Evolutionary conservation across 1,140 invertebrate genomes (phyloP).

Genomic region (Papilio glaucus): DNA sequence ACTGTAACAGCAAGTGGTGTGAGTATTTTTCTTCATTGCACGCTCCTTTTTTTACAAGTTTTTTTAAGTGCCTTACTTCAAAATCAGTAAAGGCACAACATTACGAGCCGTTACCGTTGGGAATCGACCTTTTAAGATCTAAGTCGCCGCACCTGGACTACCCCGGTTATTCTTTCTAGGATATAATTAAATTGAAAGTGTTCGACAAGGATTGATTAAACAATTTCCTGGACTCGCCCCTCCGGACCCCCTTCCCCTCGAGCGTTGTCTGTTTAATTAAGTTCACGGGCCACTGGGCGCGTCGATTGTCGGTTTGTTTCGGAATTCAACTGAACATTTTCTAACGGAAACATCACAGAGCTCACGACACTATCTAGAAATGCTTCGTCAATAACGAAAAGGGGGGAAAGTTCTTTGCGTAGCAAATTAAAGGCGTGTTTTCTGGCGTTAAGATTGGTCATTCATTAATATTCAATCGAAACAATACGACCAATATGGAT

Average conservation of each 20-base stretch:
- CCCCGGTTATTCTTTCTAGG: background rate
- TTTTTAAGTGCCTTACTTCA: no score
- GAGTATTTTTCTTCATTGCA: no score
- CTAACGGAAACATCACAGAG: background rate
- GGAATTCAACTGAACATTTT: conserved; percentile 1
- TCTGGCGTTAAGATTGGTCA: background rate
- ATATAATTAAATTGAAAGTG: conserved; percentile 8
- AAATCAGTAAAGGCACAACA: no score
- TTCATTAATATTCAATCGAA: no score
- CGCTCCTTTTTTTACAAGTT: no score
- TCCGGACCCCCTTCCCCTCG: background rate
- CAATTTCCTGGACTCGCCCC: conserved; percentile 7
- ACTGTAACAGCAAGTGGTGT: no score
- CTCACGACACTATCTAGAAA: background rate
- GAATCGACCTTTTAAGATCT: no score
- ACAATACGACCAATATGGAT: no score
- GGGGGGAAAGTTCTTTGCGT: background rate
- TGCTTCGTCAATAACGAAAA: background rate
- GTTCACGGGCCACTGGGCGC: background rate
- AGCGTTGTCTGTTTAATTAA: background rate
- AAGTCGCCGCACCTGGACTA: background rate
- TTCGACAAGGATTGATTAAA: conserved; percentile 14
- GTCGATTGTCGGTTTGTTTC: conserved; percentile 12
- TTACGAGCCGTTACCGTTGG: no score
- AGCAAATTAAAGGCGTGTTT: background rate